Evolutionary conservation across 2,888 invertebrate species (phyloP).

Genomic region (Hemithea aestivaria): DNA sequence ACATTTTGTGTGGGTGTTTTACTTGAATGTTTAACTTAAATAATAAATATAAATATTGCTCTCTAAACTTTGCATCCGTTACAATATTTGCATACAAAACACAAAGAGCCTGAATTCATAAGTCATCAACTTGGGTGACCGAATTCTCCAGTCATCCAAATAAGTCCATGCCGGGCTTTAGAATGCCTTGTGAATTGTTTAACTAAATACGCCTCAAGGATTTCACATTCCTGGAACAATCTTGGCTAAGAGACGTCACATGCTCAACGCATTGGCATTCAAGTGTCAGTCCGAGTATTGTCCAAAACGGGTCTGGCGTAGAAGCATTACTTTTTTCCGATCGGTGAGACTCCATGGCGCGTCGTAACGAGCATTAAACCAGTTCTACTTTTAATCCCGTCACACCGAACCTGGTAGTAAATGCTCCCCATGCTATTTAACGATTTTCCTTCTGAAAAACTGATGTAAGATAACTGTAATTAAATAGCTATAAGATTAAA

Average conservation of each 20-base stretch:
- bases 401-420: constrained; percentile 68
- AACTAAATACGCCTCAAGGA: constrained; percentile 9
- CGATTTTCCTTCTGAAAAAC: constrained; percentile 39
- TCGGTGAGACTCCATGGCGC: constrained; percentile 71
- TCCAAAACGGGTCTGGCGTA: constrained; percentile 63
- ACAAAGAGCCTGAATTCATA: constrained; percentile 3
- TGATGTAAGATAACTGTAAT: constrained; percentile 10
- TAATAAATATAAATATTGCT: constrained; percentile 2
- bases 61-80: constrained; percentile 2
- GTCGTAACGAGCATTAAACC: constrained; percentile 70
- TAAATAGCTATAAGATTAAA: constrained; percentile 24
- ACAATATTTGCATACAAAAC: constrained; percentile 9
- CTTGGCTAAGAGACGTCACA: constrained; percentile 38
- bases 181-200: constrained; percentile 4
- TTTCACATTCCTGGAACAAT: constrained; percentile 14
- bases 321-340: constrained; percentile 57
- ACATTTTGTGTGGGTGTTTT: constrained; percentile 25
- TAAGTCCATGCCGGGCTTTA: background rate
- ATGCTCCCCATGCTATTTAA: constrained; percentile 43
- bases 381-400: constrained; percentile 64
- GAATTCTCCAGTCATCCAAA: constrained; percentile 8
- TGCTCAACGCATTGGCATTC: constrained; percentile 65
- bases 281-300: constrained; percentile 66
- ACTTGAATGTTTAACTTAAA: constrained; percentile 9
- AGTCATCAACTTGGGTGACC: constrained; percentile 10